Conservation (phyloP, 2,888 invertebrate genomes). For the Ephialtes manifestator region DNA sequence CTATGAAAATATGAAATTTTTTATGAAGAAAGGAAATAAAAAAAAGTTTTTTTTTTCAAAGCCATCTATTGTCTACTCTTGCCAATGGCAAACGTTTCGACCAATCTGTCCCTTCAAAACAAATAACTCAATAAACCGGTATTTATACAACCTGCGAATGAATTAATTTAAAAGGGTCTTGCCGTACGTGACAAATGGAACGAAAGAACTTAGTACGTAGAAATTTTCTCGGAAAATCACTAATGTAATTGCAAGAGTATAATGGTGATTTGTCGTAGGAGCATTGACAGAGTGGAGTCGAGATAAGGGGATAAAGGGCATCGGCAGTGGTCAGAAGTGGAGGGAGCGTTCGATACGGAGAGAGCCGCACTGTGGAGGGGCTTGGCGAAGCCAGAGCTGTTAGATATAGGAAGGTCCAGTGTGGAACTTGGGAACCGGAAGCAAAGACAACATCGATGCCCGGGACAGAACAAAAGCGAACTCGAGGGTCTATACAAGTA, state of each 20-base stretch:
- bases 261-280: slow-evolving; percentile 55
- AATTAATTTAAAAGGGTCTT: neutral
- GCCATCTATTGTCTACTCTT: no score
- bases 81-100: no score
- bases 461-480: slow-evolving; percentile 67
- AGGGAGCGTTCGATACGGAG: slow-evolving; percentile 50
- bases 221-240: neutral
- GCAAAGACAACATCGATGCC: slow-evolving; percentile 70
- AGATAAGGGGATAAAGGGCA: slow-evolving; percentile 57
- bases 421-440: slow-evolving; percentile 66
- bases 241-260: slow-evolving; percentile 30
- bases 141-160: no score
- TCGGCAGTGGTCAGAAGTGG: slow-evolving; percentile 49
- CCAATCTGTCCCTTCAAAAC: no score
- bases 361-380: neutral
- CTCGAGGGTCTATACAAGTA: slow-evolving; percentile 67
- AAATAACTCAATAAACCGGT: no score
- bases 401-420: slow-evolving; percentile 43
- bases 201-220: no score
- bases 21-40: no score
- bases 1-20: no score
- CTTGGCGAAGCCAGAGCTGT: neutral
- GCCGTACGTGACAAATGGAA: neutral
- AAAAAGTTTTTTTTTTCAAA: no score
- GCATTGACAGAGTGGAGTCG: slow-evolving; percentile 23